phyloP scores from a whole-genome alignment of 2,113 vertebrate genomes.

The Heterotilapia buettikoferi region DNA sequence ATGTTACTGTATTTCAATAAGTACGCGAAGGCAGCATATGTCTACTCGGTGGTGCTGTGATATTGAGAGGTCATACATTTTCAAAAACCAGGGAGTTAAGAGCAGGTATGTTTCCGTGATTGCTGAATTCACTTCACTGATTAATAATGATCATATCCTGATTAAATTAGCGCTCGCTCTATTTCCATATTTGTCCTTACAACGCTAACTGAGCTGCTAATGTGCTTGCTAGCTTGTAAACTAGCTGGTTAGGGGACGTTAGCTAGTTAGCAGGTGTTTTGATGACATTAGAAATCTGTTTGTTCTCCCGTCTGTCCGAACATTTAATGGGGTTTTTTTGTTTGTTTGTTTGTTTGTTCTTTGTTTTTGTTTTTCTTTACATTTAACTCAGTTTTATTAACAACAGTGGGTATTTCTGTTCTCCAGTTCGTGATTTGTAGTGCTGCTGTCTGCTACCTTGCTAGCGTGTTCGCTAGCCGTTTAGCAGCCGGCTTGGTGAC shows the following conservation, averaged over 20 bases:
- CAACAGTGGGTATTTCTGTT: too few species aligned
- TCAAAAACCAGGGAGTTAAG: not conserved
- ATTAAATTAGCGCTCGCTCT: not conserved
- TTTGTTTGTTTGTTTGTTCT: too few species aligned
- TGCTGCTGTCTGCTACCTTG: not conserved
- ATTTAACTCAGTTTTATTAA: not conserved
- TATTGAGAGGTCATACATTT: conserved; percentile 66
- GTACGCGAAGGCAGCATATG: not conserved
- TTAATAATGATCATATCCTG: not conserved
- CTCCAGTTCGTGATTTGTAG: not conserved
- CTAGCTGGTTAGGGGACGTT: not conserved
- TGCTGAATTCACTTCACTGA: not conserved
- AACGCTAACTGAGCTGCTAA: not conserved
- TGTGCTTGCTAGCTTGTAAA: not conserved
- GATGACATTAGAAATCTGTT: not conserved
- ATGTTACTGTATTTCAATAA: not conserved
- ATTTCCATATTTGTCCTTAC: not conserved
- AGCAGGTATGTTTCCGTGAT: conserved; percentile 12
- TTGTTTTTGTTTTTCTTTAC: not conserved
- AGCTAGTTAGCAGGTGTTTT: not conserved
- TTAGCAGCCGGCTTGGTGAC: not conserved
- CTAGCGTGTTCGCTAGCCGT: not conserved
- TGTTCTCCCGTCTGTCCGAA: rapidly evolving
- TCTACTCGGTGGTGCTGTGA: conserved; percentile 23
- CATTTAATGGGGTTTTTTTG: not conserved